A percentile compares a stretch with the other conserved stretches of the same genome.
phyloP scores from a whole-genome alignment of 2,113 vertebrate genomes.

The Myotis lucifugus region DNA sequence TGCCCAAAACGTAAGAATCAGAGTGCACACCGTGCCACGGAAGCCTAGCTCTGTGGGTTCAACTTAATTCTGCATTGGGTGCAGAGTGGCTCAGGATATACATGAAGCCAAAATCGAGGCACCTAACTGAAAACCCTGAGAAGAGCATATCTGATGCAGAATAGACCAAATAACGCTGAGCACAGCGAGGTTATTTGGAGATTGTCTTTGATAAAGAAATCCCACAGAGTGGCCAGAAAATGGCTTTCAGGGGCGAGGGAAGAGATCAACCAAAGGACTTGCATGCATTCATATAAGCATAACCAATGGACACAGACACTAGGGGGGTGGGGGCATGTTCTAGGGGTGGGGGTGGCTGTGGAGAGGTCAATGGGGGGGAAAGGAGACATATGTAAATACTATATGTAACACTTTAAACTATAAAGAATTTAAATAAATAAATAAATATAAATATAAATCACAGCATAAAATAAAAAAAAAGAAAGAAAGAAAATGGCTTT shows the following conservation, averaged over 20 bases:
- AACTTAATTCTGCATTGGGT: background rate
- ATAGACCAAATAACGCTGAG: background rate
- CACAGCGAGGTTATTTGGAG: background rate
- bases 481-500: background rate
- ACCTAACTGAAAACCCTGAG: background rate
- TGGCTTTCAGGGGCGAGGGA: background rate
- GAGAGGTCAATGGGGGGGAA: no score
- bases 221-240: background rate
- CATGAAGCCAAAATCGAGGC: background rate
- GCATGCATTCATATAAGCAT: no score
- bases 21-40: accelerated
- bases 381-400: no score
- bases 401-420: no score
- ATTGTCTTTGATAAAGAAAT: slow-evolving; percentile 10
- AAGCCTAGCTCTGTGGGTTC: background rate
- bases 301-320: no score
- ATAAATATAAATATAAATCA: no score
- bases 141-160: background rate
- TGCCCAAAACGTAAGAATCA: background rate
- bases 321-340: no score
- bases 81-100: background rate
- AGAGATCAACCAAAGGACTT: no score
- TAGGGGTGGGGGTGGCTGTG: no score
- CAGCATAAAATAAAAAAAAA: no score
- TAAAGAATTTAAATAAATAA: no score